Percentiles rank a stretch among this genome's conserved stretches.
These are phyloP conservation scores for Eremobia ochroleuca DNA, from an alignment of 2,888 invertebrate species.

Conservation along the genomic window DNA sequence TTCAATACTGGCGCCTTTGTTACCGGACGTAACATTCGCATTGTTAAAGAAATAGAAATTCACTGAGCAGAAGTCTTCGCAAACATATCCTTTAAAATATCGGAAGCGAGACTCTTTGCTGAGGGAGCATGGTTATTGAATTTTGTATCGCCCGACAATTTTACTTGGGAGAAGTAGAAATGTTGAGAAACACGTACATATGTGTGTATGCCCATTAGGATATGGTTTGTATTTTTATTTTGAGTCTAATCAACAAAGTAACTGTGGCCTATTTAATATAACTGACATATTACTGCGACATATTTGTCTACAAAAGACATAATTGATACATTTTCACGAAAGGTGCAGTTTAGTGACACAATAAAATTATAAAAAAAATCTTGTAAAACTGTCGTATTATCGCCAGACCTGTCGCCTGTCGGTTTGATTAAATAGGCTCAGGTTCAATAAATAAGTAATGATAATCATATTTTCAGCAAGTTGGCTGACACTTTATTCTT, in stretches of 20 bases:
- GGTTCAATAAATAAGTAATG: too few species aligned
- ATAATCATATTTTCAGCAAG: background rate
- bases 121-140: conserved; percentile 63
- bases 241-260: background rate
- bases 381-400: background rate
- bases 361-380: background rate
- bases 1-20: conserved; percentile 27
- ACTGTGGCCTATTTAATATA: background rate
- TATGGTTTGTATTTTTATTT: conserved; percentile 18
- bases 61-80: conserved; percentile 53
- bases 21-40: conserved; percentile 33
- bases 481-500: too few species aligned
- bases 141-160: conserved; percentile 58
- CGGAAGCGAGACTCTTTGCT: conserved; percentile 56
- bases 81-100: conserved; percentile 67
- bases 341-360: background rate
- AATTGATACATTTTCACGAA: background rate
- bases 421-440: background rate
- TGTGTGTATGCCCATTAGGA: conserved; percentile 22
- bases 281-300: background rate
- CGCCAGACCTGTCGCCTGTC: background rate
- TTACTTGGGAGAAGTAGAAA: conserved; percentile 18
- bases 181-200: conserved; percentile 1
- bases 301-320: background rate
- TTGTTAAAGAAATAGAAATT: conserved; percentile 55